phyloP scores from a whole-genome alignment of 2,113 vertebrate genomes.

The Hemibagrus wyckioides region DNA sequence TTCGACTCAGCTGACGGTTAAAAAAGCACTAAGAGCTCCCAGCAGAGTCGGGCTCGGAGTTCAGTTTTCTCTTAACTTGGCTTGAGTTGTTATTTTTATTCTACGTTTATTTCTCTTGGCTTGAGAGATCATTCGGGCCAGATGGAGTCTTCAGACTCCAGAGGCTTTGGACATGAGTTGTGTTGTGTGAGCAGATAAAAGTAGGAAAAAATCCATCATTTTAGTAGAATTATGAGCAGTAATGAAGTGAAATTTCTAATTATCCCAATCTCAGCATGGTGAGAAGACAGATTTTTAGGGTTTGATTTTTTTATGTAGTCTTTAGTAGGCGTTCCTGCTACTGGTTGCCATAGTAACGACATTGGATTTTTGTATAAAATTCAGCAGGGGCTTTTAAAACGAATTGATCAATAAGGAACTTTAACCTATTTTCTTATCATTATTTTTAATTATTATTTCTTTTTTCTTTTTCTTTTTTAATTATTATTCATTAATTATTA shows the following conservation, averaged over 20 bases:
- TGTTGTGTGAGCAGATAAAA: background rate
- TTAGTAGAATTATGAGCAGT: background rate
- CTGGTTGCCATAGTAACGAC: no score
- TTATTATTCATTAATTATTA: no score
- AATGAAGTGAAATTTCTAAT: background rate
- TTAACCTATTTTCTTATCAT: no score
- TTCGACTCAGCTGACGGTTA: conserved; percentile 65
- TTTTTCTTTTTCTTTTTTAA: no score
- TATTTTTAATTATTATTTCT: no score
- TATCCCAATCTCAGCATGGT: background rate
- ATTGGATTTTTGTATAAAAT: no score
- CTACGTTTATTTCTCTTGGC: conserved; percentile 74
- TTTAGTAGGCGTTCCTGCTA: no score
- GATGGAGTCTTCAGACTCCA: conserved; percentile 33
- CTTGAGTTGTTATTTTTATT: conserved; percentile 59
- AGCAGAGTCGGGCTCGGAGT: conserved; percentile 65
- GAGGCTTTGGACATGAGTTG: conserved; percentile 22
- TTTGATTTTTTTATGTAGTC: background rate
- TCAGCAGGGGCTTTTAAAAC: no score
- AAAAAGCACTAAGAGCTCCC: conserved; percentile 65
- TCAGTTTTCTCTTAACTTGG: conserved; percentile 68
- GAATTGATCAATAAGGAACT: no score
- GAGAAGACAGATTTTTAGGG: background rate
- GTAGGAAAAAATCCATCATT: background rate
- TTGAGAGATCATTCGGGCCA: conserved; percentile 26